These are phyloP conservation scores for Engystomops pustulosus DNA, from an alignment of 2,113 vertebrate species.

Conservation along the genomic window DNA sequence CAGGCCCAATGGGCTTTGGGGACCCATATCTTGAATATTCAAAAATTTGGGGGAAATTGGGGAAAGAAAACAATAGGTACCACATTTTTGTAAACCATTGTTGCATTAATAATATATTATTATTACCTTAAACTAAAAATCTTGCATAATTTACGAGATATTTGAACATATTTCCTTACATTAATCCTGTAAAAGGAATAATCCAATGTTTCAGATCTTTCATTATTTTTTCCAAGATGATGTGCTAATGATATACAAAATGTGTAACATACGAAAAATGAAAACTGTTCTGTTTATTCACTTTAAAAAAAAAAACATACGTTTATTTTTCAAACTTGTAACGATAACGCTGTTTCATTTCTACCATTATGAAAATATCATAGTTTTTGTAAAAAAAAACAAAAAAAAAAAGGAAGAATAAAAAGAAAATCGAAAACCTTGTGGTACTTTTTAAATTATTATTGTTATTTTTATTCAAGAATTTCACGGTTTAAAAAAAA, in stretches of 20 bases:
- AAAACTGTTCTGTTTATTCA: not conserved
- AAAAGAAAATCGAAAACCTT: not conserved
- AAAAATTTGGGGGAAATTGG: too few relatives aligned
- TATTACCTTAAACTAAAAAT: too few relatives aligned
- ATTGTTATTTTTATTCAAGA: not conserved
- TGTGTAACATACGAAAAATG: not conserved
- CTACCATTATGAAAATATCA: not conserved
- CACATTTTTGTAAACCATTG: not conserved
- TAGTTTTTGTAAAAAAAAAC: not conserved
- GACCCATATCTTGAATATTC: too few relatives aligned
- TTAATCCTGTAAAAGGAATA: too few relatives aligned
- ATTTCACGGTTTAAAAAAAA: constrained; percentile 13
- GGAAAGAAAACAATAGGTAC: not conserved
- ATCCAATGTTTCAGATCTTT: too few relatives aligned
- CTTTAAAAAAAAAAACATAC: constrained; percentile 8
- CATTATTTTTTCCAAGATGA: not conserved
- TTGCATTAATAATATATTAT: not conserved
- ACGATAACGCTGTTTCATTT: not conserved
- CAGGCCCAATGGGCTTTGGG: too few relatives aligned
- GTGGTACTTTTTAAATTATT: not conserved
- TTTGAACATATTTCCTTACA: too few relatives aligned
- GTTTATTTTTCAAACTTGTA: constrained; percentile 17
- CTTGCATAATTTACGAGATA: too few relatives aligned
- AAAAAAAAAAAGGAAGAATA: too few relatives aligned
- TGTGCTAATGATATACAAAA: not conserved